Evolutionary conservation across 2,797 vertebrate genomes (phyloP).

Genomic region (Myripristis jacobus): DNA sequence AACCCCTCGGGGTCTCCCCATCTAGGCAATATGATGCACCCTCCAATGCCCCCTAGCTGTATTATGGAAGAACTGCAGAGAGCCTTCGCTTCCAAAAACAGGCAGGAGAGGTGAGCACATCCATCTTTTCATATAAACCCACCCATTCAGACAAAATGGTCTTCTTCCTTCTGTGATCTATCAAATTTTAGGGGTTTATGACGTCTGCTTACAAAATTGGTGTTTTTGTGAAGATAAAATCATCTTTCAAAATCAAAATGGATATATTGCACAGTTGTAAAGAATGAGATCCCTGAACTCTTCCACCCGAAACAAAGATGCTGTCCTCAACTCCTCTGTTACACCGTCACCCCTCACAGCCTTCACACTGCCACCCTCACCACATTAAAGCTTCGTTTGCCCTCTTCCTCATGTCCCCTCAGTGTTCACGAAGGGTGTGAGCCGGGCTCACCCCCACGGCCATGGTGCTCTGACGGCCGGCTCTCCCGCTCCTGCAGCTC

Average conservation of each 20-base stretch:
- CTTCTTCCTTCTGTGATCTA: not conserved
- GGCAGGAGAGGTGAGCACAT: conserved; percentile 90
- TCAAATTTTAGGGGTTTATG: no score
- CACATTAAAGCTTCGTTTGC: not conserved
- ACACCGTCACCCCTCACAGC: not conserved
- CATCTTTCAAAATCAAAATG: no score
- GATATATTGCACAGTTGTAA: no score
- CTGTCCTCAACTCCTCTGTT: not conserved
- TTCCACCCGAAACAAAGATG: no score
- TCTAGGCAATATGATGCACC: conserved; percentile 90
- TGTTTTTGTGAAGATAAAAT: no score
- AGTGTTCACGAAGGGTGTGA: conserved; percentile 85
- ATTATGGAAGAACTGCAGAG: conserved; percentile 98
- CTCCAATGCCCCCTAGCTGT: conserved; percentile 95
- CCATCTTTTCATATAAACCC: not conserved
- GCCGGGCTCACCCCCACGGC: conserved; percentile 88
- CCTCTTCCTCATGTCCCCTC: conserved; percentile 9
- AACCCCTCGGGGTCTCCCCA: conserved; percentile 91
- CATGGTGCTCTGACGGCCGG: conserved; percentile 85
- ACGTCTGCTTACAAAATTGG: no score
- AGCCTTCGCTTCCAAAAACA: conserved; percentile 94
- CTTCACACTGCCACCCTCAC: no score
- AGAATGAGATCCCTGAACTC: no score
- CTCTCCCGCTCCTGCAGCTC: conserved; percentile 83
- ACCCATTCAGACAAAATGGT: not conserved